Base-by-base conservation (phyloP, 2,888 invertebrate genomes). In the Drosophila birchii region DNA sequence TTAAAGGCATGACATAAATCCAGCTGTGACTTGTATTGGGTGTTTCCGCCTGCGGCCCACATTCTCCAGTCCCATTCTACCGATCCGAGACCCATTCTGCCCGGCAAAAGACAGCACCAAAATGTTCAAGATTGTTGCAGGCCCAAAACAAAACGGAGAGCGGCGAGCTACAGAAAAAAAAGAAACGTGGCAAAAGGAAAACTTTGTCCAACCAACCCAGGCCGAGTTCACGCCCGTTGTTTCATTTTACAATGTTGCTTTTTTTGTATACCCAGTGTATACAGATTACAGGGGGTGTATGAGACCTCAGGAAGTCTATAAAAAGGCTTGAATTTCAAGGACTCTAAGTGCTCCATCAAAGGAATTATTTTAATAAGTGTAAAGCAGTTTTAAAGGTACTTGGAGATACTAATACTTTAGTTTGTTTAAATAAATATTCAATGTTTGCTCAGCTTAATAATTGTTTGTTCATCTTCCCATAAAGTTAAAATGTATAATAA, bases 1-100 rank as follows among this genome's bases (percentile, higher is more conserved):
- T 92, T 92, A 92, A 92, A 92, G 90, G 86, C 90, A 90, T 89
- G 91, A 90, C 91, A 92, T 92, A 92, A 92, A 92, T 92, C 91
- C 91, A 91, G 90, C 91, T 91, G 91, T 88, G 91, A 91, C 92
- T 91, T 90, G 91, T 91, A 92, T 91, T 91, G 92, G 92, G 92
- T 91, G 92, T 92, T 92, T 92, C 91, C 90, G 90, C 89, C 90
- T 90, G 84, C 87, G 88, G 88, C 89, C 89, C 90, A 87, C 90
- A 88, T 86, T 84, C 72, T 69, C 76, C 62, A 57, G 57, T 41
- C 39, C 68, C 68, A 67, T 64, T 44, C 62, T 59, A 43, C 63
- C 43, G 34, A 34, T 43, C 63, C 63, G 14, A 38, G 36, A 32
- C 49, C 62, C 49, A 61, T 49, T 62, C 62, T 49, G 41, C 47